phyloP scores from a whole-genome alignment of 2,888 invertebrate genomes.

The Anticlea derivata region DNA sequence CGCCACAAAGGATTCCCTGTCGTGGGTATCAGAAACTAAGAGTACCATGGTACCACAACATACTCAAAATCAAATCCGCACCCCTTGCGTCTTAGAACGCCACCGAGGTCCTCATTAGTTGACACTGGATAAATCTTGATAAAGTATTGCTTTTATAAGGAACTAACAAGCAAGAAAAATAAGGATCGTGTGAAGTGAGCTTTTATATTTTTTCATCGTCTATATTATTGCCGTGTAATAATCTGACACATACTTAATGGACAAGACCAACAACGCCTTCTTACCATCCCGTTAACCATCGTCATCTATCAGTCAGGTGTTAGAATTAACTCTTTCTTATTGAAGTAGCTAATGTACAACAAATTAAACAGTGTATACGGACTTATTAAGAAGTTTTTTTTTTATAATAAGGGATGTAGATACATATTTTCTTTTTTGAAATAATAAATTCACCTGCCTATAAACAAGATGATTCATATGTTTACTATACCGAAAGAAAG shows the following conservation, averaged over 20 bases:
- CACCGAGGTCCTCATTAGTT: too few species aligned
- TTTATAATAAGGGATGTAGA: too few species aligned
- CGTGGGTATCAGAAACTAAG: too few species aligned
- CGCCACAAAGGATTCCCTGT: too few species aligned
- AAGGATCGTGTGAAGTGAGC: slow-evolving; percentile 10
- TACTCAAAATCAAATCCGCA: too few species aligned
- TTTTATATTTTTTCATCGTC: slow-evolving; percentile 8
- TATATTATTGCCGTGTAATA: slow-evolving; percentile 40
- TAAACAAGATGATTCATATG: too few species aligned
- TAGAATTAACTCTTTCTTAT: slow-evolving; percentile 24
- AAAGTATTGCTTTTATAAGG: not conserved
- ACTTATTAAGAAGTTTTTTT: not conserved
- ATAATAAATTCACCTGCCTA: too few species aligned
- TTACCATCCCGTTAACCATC: slow-evolving; percentile 55
- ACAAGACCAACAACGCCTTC: slow-evolving; percentile 50
- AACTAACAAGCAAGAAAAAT: not conserved
- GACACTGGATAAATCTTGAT: too few species aligned
- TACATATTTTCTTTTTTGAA: too few species aligned
- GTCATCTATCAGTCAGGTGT: slow-evolving; percentile 27
- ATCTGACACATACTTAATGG: slow-evolving; percentile 42
- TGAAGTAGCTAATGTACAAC: slow-evolving; percentile 16
- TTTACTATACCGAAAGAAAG: too few species aligned
- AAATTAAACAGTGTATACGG: slow-evolving; percentile 11
- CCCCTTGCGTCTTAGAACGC: too few species aligned
- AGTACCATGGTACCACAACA: too few species aligned